Evolutionary conservation across 2,113 vertebrate species (phyloP), one percentile per base, ranked within the genome.

Genomic region (Fulmarus glacialis): DNA sequence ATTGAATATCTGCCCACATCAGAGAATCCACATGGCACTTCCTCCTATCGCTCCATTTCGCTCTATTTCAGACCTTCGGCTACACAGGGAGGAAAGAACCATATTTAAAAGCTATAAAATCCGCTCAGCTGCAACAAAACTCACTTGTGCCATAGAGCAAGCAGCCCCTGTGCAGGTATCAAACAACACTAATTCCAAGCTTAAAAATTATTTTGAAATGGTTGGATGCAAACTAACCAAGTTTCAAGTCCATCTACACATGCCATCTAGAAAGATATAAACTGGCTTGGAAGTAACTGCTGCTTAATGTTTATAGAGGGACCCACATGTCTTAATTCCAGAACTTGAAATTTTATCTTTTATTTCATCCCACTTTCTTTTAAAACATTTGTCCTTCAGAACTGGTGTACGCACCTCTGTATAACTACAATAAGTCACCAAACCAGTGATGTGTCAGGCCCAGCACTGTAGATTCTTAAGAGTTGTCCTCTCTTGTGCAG

Each of bases 321-420:
- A 56, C 32, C 4, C 34, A 32, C 19, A 13, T 2, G 0, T 81
- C 3, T 0, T 47, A 40, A 72, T 73, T 85, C 26, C 2, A 3
- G 45, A 75, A 75, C 11, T 11, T 82, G 32, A 64, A 48, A 40
- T 38, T 52, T 24, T 68, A 15, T 43, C 30, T 72, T 70, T 40
- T 78, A 34, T 86, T 90, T 79, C 3, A 1, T 21, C 15, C 7
- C 11, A 23, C 15, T 50, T 87, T 47, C n/a, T 68, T 89, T 71
- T 71, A 27, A 84, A 89, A 70, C 6, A 10, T 56, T 66, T 84
- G 6, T 40, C 68, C 52, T 71, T 89, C 58, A 52, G 21, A 72
- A 56, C 47, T 27, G 62, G 6, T 36, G 23, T 13, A 5, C 1
- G 0, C 45, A n/a, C 18, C 6, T 4, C 47, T 38, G 19, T 40